A percentile compares a stretch with the other conserved stretches of the same genome.
Evolutionary conservation across 1,140 invertebrate genomes (phyloP).

Genomic region (Theocolax elegans): DNA sequence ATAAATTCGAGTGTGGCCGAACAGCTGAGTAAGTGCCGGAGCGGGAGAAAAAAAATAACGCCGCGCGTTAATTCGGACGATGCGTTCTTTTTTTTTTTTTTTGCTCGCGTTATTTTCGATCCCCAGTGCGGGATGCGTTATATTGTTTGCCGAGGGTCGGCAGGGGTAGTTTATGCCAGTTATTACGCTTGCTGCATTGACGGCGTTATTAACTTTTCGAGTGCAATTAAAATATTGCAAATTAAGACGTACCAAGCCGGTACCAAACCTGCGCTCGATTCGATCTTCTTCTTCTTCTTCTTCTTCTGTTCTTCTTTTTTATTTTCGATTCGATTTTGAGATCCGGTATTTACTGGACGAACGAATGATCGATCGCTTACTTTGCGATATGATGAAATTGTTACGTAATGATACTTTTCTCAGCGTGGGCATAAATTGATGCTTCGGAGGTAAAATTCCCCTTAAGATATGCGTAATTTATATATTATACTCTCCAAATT

Average conservation of each 20-base stretch:
- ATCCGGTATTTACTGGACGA: background rate
- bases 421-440: slow-evolving; percentile 2
- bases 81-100: background rate
- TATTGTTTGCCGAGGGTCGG: background rate
- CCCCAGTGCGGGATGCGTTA: background rate
- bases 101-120: slow-evolving; percentile 18
- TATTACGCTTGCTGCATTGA: slow-evolving; percentile 23
- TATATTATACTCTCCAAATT: too few species aligned
- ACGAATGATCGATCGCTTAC: background rate
- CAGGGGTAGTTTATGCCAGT: slow-evolving; percentile 24
- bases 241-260: slow-evolving; percentile 23
- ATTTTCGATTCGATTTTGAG: too few species aligned
- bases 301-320: background rate
- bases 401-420: slow-evolving; percentile 6
- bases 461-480: background rate
- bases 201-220: slow-evolving; percentile 26
- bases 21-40: slow-evolving; percentile 34
- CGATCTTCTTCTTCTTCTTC: background rate
- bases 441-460: background rate
- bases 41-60: background rate
- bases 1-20: slow-evolving; percentile 31
- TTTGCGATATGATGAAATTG: background rate
- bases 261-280: too few species aligned
- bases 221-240: slow-evolving; percentile 34
- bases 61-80: slow-evolving; percentile 9